These are phyloP conservation scores for Crotalus viridis DNA, from an alignment of 2,113 vertebrate species.

Conservation along the genomic window DNA sequence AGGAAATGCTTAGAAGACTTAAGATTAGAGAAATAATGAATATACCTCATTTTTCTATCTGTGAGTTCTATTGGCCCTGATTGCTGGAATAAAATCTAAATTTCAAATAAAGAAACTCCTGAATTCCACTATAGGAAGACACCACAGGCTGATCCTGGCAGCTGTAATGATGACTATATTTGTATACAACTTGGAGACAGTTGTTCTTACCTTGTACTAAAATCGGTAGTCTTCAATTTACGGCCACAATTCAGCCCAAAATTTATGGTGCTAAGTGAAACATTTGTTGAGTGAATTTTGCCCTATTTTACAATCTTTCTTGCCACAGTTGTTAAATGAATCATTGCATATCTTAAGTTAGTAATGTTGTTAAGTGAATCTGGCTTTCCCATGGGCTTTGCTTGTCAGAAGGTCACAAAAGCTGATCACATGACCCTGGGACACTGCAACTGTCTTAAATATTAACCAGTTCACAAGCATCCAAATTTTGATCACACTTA, in stretches of 20 bases:
- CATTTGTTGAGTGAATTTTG: background rate
- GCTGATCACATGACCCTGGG: background rate
- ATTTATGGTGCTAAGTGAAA: background rate
- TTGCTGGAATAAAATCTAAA: background rate
- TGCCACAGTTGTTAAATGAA: background rate
- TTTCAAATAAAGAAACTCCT: background rate
- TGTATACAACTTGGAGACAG: background rate
- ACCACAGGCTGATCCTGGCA: background rate
- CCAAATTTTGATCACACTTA: background rate
- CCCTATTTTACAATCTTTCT: background rate
- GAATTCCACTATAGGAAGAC: background rate
- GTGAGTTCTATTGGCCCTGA: background rate
- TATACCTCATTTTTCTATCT: background rate
- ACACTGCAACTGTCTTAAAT: background rate
- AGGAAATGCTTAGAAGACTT: constrained; percentile 3
- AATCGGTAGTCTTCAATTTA: background rate
- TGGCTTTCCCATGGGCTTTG: background rate
- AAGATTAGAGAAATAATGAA: background rate
- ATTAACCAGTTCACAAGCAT: background rate
- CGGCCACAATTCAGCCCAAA: background rate
- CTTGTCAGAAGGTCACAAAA: background rate
- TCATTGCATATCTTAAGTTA: background rate
- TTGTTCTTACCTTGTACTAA: background rate
- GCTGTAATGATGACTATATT: background rate
- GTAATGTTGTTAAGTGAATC: background rate